Evolutionary conservation across 23 tunicate species (phyloP), one percentile per base, ranked within the genome.

Genomic region (Clavelina lepadiformis): DNA sequence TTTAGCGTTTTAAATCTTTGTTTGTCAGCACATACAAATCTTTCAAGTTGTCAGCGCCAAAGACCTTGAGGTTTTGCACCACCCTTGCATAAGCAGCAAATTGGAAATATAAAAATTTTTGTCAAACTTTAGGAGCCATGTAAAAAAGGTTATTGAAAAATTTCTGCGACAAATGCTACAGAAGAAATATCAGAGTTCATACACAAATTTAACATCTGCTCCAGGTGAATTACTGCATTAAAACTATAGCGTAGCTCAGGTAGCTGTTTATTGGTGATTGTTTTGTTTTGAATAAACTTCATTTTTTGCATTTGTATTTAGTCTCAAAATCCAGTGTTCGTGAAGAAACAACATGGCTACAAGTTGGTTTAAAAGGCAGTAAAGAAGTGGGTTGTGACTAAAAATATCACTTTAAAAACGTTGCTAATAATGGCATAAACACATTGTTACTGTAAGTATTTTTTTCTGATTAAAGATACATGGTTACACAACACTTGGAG

Each of bases 401-500:
- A 41, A 41, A 41, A 8, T 41, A 11, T 41, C 15, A 15, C 49
- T 41, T 41, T 41, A 41, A 41, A 11, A 41, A 8, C n/a, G n/a
- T n/a, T n/a, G n/a, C n/a, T n/a, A n/a, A n/a, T n/a, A n/a, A n/a
- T n/a, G n/a, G n/a, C n/a, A n/a, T n/a, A n/a, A n/a, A n/a, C n/a
- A n/a, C n/a, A n/a, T n/a, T n/a, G n/a, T n/a, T n/a, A n/a, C n/a
- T n/a, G n/a, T n/a, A n/a, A n/a, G n/a, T n/a, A n/a, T n/a, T n/a
- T n/a, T n/a, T n/a, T n/a, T n/a, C n/a, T n/a, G 20, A 38, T 19
- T 74, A 3, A 36, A 88, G 96, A 30, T 68, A 4, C 96, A 80
- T 44, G 96, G 96, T 13, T 88, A 88, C 35, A 55, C 96, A 5
- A 80, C 96, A 2, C 72, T 80, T 28, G 96, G 96, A n/a, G 96